These are phyloP conservation scores for Vanessa cardui DNA, from an alignment of 2,888 invertebrate species.

Conservation along the genomic window DNA sequence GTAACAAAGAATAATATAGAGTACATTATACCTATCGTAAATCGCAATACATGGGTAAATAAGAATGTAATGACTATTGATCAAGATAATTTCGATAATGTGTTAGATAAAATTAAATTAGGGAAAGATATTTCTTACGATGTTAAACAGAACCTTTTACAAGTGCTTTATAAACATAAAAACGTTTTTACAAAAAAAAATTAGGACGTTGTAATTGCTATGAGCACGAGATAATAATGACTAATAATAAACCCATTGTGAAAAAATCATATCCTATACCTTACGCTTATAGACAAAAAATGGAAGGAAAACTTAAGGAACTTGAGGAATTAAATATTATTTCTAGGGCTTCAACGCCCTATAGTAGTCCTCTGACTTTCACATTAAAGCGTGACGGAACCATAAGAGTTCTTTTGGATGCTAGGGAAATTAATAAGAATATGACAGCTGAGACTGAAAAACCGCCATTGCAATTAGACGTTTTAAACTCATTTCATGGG, in stretches of 20 bases:
- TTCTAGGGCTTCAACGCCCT: constrained; percentile 29
- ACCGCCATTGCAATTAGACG: constrained; percentile 31
- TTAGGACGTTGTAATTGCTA: constrained; percentile 40
- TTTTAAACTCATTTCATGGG: constrained; percentile 35
- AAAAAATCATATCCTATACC: constrained; percentile 41
- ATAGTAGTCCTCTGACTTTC: constrained; percentile 42
- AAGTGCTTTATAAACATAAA: constrained; percentile 14
- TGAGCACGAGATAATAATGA: constrained; percentile 40
- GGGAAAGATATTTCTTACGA: neutral
- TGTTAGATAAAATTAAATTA: neutral
- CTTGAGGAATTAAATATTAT: constrained; percentile 39
- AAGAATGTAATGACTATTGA: no score
- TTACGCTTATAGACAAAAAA: constrained; percentile 38
- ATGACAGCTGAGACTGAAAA: constrained; percentile 33
- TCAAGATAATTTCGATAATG: neutral
- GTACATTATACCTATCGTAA: constrained; percentile 1
- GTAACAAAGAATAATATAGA: neutral
- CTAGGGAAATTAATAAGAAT: constrained; percentile 34
- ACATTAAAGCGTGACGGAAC: constrained; percentile 12
- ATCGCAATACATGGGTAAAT: neutral
- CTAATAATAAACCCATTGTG: constrained; percentile 29
- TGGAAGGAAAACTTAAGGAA: constrained; percentile 38
- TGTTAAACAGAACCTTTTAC: neutral
- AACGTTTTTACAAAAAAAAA: constrained; percentile 18
- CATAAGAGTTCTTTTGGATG: constrained; percentile 21